A percentile compares a stretch with the other conserved stretches of the same genome.
These are phyloP conservation scores for Actenoides hombroni DNA, from an alignment of 2,113 vertebrate genomes.

Conservation along the genomic window DNA sequence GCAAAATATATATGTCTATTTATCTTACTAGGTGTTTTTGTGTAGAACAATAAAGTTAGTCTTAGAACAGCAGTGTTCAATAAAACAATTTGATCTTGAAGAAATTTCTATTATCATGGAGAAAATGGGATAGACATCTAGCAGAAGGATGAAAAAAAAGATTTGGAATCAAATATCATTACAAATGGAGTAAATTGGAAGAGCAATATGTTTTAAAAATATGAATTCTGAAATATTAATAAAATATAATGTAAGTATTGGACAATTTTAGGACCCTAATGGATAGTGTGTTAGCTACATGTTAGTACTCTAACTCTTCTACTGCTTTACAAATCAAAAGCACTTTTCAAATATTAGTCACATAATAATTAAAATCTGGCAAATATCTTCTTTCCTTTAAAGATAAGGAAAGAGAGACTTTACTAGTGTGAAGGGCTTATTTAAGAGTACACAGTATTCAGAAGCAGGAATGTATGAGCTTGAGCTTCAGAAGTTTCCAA, in stretches of 20 bases:
- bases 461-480: neutral
- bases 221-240: neutral
- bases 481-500: too few species aligned
- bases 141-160: neutral
- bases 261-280: neutral
- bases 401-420: neutral
- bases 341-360: neutral
- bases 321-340: neutral
- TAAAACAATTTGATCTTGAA: neutral
- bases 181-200: neutral
- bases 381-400: neutral
- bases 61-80: neutral
- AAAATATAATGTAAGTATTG: neutral
- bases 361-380: neutral
- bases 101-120: neutral
- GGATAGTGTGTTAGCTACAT: neutral
- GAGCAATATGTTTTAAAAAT: neutral
- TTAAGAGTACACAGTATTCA: neutral
- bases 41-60: neutral
- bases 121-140: neutral
- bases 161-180: neutral
- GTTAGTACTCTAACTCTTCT: neutral
- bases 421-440: neutral
- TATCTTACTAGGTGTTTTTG: neutral
- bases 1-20: neutral